phyloP scores from a whole-genome alignment of 1,140 invertebrate genomes.

The Drosophila nebulosa region DNA sequence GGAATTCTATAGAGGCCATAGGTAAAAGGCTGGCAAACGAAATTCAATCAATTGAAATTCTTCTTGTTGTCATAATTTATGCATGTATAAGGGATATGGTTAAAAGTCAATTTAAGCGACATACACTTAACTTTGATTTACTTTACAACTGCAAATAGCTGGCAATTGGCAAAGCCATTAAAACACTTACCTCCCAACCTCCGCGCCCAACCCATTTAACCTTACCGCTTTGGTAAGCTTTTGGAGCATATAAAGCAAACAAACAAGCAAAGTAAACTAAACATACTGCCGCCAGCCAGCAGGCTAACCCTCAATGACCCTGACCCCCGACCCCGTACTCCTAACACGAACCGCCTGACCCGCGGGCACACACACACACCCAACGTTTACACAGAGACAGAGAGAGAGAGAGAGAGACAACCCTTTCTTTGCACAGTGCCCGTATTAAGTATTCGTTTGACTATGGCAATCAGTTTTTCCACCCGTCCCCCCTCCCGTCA shows the following conservation, averaged over 20 bases:
- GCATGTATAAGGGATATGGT: no score
- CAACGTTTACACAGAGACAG: not conserved
- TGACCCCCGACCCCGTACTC: not conserved
- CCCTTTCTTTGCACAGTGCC: conserved; percentile 45
- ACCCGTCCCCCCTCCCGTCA: not conserved
- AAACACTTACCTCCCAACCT: conserved; percentile 13
- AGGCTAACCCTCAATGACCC: not conserved
- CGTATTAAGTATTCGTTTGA: conserved; percentile 23
- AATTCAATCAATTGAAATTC: no score
- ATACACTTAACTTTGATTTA: no score
- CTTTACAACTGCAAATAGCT: not conserved
- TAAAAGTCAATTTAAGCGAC: no score
- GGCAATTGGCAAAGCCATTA: conserved; percentile 34
- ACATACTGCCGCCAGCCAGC: no score
- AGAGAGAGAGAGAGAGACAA: conserved; percentile 27
- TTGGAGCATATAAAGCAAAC: conserved; percentile 10
- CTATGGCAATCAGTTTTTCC: conserved; percentile 16
- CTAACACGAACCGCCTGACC: not conserved
- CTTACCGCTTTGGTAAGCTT: no score
- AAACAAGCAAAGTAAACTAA: conserved; percentile 65
- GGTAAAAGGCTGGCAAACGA: not conserved
- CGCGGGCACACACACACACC: not conserved
- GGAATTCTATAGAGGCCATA: conserved; percentile 13
- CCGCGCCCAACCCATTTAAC: conserved; percentile 2
- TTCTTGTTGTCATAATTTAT: no score